Conservation (phyloP, 2,888 invertebrate genomes). For the Aromia moschata region DNA sequence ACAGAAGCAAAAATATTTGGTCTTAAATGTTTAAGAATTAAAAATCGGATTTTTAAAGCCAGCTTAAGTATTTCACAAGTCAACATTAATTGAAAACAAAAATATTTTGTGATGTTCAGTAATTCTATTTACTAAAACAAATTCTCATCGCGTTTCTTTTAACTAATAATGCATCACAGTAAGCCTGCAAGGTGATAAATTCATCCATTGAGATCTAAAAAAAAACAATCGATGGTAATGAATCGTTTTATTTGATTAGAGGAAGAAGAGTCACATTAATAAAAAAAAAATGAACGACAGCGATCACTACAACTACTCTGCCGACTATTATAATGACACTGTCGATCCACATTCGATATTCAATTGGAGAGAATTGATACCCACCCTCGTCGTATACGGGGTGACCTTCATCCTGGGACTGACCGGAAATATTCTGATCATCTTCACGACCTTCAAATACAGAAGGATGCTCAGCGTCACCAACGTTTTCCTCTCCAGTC, state of each 20-base stretch:
- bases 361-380: constrained; percentile 67
- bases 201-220: not conserved
- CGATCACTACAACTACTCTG: constrained; percentile 32
- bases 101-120: too few species aligned
- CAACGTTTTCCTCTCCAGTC: constrained; percentile 74
- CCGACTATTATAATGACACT: constrained; percentile 60
- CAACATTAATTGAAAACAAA: too few species aligned
- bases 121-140: too few species aligned
- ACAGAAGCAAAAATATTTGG: too few species aligned
- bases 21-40: too few species aligned
- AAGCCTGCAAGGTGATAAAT: too few species aligned
- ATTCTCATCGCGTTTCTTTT: too few species aligned
- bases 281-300: constrained; percentile 27
- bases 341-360: constrained; percentile 63
- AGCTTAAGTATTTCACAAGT: too few species aligned
- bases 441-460: constrained; percentile 67
- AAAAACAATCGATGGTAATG: constrained; percentile 7
- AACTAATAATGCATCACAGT: too few species aligned
- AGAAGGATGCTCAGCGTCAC: constrained; percentile 70
- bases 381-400: constrained; percentile 68
- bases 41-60: too few species aligned
- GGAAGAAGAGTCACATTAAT: constrained; percentile 8
- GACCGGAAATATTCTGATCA: constrained; percentile 68
- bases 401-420: constrained; percentile 70
- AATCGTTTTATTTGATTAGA: constrained; percentile 9